phyloP scores from a whole-genome alignment of 1,140 invertebrate genomes.

The Diploscapter pachys region DNA sequence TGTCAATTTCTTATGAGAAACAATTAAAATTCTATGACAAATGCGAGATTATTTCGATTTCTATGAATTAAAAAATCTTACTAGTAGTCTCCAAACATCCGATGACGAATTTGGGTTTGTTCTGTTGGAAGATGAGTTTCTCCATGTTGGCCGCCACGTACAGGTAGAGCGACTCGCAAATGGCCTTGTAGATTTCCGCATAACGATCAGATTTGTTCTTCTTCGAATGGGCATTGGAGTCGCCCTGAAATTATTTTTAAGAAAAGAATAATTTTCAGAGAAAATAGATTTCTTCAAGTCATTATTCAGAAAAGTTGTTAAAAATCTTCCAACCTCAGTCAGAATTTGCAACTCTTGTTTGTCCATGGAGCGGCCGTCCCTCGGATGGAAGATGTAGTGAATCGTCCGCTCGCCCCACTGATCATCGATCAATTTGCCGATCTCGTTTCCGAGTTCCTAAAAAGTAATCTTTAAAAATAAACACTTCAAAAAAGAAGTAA shows the following conservation, averaged over 20 bases:
- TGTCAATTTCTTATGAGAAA: neutral
- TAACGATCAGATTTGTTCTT: conserved; percentile 32
- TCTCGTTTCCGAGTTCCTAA: conserved; percentile 71
- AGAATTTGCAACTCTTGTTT: conserved; percentile 23
- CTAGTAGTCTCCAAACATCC: conserved; percentile 21
- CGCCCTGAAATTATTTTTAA: conserved; percentile 24
- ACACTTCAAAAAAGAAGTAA: neutral
- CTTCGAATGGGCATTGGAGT: conserved; percentile 33
- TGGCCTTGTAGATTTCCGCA: conserved; percentile 27
- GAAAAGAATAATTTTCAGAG: conserved; percentile 1
- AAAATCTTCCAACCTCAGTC: conserved; percentile 2
- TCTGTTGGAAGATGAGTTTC: conserved; percentile 33
- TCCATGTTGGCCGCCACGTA: conserved; percentile 40
- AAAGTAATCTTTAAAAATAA: conserved; percentile 60
- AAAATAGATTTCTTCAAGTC: neutral
- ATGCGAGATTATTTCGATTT: neutral
- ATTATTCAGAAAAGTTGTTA: no score
- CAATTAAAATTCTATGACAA: neutral
- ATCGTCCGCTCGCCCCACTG: conserved; percentile 68
- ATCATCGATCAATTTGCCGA: conserved; percentile 71
- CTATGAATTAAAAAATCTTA: conserved; percentile 27
- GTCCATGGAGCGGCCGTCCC: conserved; percentile 62
- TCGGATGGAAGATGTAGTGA: conserved; percentile 77
- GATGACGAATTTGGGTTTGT: conserved; percentile 24
- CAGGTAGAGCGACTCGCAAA: conserved; percentile 21